Conservation (phyloP, 2,113 vertebrate genomes). For the Crypturellus undulatus region DNA sequence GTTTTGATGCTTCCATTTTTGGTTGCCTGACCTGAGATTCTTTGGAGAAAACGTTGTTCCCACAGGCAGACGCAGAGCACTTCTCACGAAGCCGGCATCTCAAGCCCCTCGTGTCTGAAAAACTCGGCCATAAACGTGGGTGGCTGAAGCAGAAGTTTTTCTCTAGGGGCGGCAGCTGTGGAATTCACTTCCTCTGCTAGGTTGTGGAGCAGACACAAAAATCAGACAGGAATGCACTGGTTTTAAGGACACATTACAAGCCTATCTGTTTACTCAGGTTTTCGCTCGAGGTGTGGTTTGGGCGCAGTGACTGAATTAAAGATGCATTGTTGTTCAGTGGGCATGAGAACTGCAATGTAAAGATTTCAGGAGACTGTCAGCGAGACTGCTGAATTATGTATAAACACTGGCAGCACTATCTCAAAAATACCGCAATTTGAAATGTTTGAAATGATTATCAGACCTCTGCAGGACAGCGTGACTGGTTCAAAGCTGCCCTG, state of each 20-base stretch:
- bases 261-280: background rate
- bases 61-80: background rate
- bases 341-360: background rate
- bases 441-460: background rate
- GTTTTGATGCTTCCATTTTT: background rate
- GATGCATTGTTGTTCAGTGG: background rate
- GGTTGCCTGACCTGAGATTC: background rate
- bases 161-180: background rate
- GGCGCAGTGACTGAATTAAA: background rate
- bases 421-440: background rate
- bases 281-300: background rate
- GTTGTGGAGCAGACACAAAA: background rate
- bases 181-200: conserved; percentile 14
- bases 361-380: background rate
- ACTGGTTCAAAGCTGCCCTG: background rate
- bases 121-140: background rate
- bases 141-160: background rate
- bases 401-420: background rate
- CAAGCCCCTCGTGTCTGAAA: background rate
- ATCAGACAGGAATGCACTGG: conserved; percentile 44
- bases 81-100: conserved; percentile 25
- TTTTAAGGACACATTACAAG: background rate
- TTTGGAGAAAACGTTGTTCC: background rate
- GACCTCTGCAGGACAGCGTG: background rate
- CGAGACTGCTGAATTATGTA: background rate